phyloP scores from a whole-genome alignment of 2,113 vertebrate genomes.

The Cololabis saira region DNA sequence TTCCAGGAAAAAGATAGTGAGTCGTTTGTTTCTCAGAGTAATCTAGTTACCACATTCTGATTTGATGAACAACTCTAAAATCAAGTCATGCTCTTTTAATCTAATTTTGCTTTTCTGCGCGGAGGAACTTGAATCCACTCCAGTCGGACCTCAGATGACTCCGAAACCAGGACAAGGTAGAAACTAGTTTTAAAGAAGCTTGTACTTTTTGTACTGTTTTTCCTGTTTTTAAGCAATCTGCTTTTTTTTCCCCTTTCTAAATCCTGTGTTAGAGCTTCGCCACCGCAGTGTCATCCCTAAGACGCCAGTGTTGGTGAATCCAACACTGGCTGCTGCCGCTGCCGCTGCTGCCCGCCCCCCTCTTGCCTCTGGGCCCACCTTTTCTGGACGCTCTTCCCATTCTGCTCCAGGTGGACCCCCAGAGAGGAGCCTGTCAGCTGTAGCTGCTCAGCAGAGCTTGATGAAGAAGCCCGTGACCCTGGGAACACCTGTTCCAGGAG shows the following conservation, averaged over 20 bases:
- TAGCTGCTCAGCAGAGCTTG: constrained; percentile 85
- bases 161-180: constrained; percentile 94
- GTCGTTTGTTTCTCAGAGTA: constrained; percentile 28
- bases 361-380: constrained; percentile 74
- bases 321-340: constrained; percentile 49
- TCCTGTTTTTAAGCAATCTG: constrained; percentile 1
- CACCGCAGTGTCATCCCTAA: constrained; percentile 89
- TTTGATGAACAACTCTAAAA: not conserved
- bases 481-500: constrained; percentile 90
- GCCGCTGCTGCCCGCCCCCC: constrained; percentile 78
- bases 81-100: not conserved
- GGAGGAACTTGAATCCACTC: constrained; percentile 87
- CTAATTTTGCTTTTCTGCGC: constrained; percentile 38
- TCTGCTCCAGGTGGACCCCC: constrained; percentile 89
- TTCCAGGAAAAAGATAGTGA: constrained; percentile 90
- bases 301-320: constrained; percentile 69
- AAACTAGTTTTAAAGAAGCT: not conserved
- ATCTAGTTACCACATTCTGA: not conserved
- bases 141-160: constrained; percentile 84
- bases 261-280: constrained; percentile 86
- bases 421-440: constrained; percentile 83
- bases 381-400: constrained; percentile 80
- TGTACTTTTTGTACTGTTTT: not conserved
- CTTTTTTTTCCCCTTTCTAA: constrained; percentile 16
- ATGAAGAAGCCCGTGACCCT: constrained; percentile 89